A percentile compares a stretch with the other conserved stretches of the same genome.
These are phyloP conservation scores for Planococcus citri DNA, from an alignment of 1,140 invertebrate species.

Conservation along the genomic window DNA sequence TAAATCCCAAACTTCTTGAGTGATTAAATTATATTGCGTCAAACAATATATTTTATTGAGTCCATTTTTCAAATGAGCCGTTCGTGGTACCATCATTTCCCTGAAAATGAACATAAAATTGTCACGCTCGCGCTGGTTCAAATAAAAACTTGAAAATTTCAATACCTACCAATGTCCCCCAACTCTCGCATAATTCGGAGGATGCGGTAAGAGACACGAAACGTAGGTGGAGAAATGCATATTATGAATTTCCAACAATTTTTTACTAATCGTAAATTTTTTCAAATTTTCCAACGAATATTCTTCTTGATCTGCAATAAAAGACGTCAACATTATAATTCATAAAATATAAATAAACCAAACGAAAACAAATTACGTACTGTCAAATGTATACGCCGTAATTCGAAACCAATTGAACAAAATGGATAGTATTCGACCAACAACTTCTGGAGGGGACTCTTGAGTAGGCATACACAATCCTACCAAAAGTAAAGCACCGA, in stretches of 20 bases:
- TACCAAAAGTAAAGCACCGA: conserved; percentile 93
- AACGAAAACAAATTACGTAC: conserved; percentile 38
- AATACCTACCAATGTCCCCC: conserved; percentile 79
- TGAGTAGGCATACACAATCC: conserved; percentile 79
- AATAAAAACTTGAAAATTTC: no score
- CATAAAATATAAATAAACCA: background rate
- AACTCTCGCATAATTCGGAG: conserved; percentile 77
- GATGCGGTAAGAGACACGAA: conserved; percentile 71
- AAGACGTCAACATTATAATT: conserved; percentile 22
- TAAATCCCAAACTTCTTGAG: conserved; percentile 89
- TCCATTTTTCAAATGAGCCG: conserved; percentile 90
- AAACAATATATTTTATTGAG: conserved; percentile 83
- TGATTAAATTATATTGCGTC: conserved; percentile 95
- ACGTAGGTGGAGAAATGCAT: conserved; percentile 80
- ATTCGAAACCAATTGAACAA: conserved; percentile 99
- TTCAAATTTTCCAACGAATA: conserved; percentile 83
- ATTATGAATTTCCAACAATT: conserved; percentile 50
- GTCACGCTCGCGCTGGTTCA: no score
- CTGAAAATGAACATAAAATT: conserved; percentile 39
- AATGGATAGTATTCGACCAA: conserved; percentile 85
- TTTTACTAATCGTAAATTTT: conserved; percentile 83
- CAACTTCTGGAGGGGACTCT: conserved; percentile 70
- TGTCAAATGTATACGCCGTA: conserved; percentile 89
- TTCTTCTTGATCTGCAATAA: conserved; percentile 57
- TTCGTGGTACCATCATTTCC: conserved; percentile 76